Evolutionary conservation across 2,113 vertebrate genomes (phyloP), one percentile per base, ranked within the genome.

Genomic region (Seriola quinqueradiata): DNA sequence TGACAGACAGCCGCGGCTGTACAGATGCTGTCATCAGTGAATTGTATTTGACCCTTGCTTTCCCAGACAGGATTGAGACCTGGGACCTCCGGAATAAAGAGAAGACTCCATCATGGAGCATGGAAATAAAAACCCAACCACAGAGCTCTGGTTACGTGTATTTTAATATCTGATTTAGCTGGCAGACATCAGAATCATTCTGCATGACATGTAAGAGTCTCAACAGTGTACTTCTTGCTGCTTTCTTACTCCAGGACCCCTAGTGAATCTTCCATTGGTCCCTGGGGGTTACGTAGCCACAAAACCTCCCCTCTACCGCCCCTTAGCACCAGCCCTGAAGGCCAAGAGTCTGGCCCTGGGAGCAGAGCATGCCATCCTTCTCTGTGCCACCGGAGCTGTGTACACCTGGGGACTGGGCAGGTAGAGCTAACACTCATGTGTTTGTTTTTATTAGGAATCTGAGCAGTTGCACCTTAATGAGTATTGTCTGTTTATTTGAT

Each of bases 341-440:
- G 97, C 93, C 3, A 95, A 85, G 34, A 94, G 83, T 48, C 91
- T 99, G 70, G 94, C 90, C 0, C 85, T 99, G 86, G 95, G 98
- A 23, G 83, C 87, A 0, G 96, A 97, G 50, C 98, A 99, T 19
- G 96, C 67, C 0, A 2, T 98, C 25, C 90, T 96, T 3, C 95
- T 99, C 71, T 94, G 82, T 3, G 71, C 61, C 0, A 70, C 70
- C 1, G 96, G 97, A 23, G 88, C 91, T 12, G 89, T 97, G 58
- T 96, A 95, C 84, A 93, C 95, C 55, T 99, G 97, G 98, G 98
- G 98, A 54, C 81, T 92, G 1, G 97, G 97, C 79, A 96, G 97
- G 98, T 98, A 87, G 10, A 44, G 36, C 17, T 3, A 17, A 61
- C 3, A 25, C 44, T 48, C 3, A 52, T 54, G n/a, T 14, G 5